These are phyloP conservation scores for Yponomeuta cagnagella DNA, from an alignment of 2,888 invertebrate species.

Conservation along the genomic window DNA sequence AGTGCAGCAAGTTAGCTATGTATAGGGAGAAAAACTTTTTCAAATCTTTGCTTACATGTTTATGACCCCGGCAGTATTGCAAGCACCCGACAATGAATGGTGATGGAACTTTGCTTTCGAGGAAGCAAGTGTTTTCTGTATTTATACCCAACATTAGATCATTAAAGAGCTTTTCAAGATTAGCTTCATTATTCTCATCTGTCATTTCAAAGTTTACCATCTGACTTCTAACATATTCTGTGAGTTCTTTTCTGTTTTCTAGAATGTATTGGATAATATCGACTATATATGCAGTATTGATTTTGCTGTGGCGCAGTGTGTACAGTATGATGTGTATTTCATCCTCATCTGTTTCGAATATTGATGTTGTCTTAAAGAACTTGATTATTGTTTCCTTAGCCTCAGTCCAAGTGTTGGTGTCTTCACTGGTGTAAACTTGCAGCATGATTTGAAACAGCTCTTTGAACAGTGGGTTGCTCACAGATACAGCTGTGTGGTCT, in stretches of 20 bases:
- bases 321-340: slow-evolving; percentile 83
- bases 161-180: slow-evolving; percentile 52
- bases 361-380: slow-evolving; percentile 77
- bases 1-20: slow-evolving; percentile 75
- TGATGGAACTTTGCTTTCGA: slow-evolving; percentile 59
- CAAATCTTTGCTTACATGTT: slow-evolving; percentile 49
- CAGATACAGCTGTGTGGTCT: slow-evolving; percentile 69
- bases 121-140: slow-evolving; percentile 46
- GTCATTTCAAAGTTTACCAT: slow-evolving; percentile 53
- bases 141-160: slow-evolving; percentile 53
- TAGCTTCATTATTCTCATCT: slow-evolving; percentile 43
- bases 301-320: slow-evolving; percentile 51
- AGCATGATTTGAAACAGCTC: slow-evolving; percentile 74
- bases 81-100: slow-evolving; percentile 62
- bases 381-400: slow-evolving; percentile 71
- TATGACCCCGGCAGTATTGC: slow-evolving; percentile 49
- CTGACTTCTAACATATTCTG: slow-evolving; percentile 49
- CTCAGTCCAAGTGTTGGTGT: slow-evolving; percentile 59
- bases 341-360: slow-evolving; percentile 78
- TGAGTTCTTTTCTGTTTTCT: slow-evolving; percentile 45
- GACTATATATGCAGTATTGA: slow-evolving; percentile 45
- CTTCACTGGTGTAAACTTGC: slow-evolving; percentile 65
- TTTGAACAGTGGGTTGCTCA: slow-evolving; percentile 69
- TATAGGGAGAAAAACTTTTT: slow-evolving; percentile 59
- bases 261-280: slow-evolving; percentile 57